Evolutionary conservation across 2,113 vertebrate genomes (phyloP).

Genomic region (Malurus melanocephalus): DNA sequence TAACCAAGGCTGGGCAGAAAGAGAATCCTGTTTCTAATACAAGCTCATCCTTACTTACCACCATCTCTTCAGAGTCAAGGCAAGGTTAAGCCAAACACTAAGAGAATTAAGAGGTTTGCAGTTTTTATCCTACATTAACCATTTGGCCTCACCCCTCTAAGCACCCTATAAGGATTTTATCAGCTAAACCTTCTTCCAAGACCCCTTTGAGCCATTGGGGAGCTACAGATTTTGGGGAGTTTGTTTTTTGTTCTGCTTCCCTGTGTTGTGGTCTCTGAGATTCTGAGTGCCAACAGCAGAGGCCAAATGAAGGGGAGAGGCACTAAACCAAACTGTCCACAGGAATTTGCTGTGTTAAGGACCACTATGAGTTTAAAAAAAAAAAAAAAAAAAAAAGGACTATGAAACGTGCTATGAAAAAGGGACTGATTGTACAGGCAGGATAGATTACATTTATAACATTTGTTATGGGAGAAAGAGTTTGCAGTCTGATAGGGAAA

Average conservation of each 20-base stretch:
- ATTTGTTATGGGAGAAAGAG: not conserved
- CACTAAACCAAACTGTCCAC: not conserved
- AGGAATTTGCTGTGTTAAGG: conserved; percentile 15
- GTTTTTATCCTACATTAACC: conserved; percentile 65
- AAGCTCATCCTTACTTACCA: conserved; percentile 66
- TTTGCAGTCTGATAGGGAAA: not conserved
- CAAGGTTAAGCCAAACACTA: conserved; percentile 63
- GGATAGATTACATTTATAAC: not conserved
- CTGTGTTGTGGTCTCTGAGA: not conserved
- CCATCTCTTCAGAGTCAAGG: conserved; percentile 54
- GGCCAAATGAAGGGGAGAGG: not conserved
- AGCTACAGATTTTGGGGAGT: conserved; percentile 9
- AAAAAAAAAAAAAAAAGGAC: not conserved
- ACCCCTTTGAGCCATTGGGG: not conserved
- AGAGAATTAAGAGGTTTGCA: conserved; percentile 60
- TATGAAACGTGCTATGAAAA: not conserved
- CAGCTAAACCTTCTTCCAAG: conserved; percentile 33
- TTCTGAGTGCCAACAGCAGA: not conserved
- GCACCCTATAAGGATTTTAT: conserved; percentile 21
- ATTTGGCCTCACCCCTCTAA: conserved; percentile 46
- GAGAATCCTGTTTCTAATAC: conserved; percentile 58
- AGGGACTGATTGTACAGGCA: not conserved
- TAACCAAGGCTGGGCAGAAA: not conserved
- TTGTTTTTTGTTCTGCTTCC: conserved; percentile 35
- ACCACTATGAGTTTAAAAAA: not conserved